Base-by-base conservation (phyloP, 2,113 vertebrate genomes). In the Scatophagus argus region DNA sequence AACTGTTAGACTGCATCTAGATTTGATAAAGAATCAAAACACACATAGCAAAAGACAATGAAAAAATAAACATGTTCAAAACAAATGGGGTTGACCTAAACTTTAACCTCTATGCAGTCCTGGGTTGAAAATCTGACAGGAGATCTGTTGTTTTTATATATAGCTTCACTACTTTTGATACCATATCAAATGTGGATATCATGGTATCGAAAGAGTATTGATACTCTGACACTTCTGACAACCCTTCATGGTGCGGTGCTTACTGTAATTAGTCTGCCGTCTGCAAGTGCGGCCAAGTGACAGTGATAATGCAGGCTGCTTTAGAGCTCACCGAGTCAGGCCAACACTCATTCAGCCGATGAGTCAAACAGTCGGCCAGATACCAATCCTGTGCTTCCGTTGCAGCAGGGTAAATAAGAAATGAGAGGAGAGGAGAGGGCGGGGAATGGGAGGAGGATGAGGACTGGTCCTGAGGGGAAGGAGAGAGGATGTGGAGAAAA, bases 351-450 rank as follows among this genome's bases (percentile, higher is more conserved):
- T 75, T 68, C n/a, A 62, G 51, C 41, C 17, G 38, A 36, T 43
- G 72, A 62, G 49, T 61, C 23, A 74, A 52, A 36, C 51, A 54
- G 38, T 43, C 0, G 19, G 36, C 61, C 46, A 23, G 12, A 56
- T 11, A 11, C 36, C 46, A 44, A 31, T 34, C 23, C 43, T 8
- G 34, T 21, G 29, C n/a, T 25, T 49, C 55, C 58, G 44, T 83
- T 56, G 60, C 67, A 83, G 81, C 54, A 23, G 51, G 43, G 29
- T 74, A 47, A 87, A 84, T 71, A 85, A 86, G 65, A 87, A 61
- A 82, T 63, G 78, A 81, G 55, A 38, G 17, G 61, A 81, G 55
- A 38, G 17, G 61, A 23, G 64, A 51, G 2, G 34, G 16, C 0
- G 5, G 21, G 1, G 23, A 43, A 39, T 38, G 49, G 44, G 29